Percentiles rank a stretch among this genome's conserved stretches.
Evolutionary conservation across 2,888 invertebrate species (phyloP).

Genomic region (Dysmachus trigonus): DNA sequence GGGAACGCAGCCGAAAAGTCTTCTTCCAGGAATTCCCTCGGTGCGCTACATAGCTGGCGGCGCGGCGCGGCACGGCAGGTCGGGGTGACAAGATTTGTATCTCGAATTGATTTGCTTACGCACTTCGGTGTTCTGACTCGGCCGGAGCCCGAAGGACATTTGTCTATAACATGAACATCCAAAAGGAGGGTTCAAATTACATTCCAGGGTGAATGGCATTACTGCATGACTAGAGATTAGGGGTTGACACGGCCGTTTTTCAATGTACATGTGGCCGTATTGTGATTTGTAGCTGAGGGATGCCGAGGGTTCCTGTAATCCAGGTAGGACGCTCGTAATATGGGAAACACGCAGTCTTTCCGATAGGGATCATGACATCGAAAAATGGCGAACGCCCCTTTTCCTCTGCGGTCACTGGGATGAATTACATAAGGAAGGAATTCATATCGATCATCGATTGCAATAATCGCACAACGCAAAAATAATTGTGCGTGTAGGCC

Average conservation of each 20-base stretch:
- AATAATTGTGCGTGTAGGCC: no score
- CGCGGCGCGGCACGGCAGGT: no score
- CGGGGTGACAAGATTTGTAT: constrained; percentile 37
- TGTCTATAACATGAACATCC: constrained; percentile 27
- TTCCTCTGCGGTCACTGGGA: constrained; percentile 11
- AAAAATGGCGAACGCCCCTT: constrained; percentile 22
- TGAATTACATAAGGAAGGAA: background rate
- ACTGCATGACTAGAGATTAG: constrained; percentile 37
- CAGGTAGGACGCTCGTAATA: constrained; percentile 18
- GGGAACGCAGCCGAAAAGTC: constrained; percentile 11
- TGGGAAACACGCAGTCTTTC: background rate
- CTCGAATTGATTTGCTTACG: constrained; percentile 43
- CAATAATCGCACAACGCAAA: no score
- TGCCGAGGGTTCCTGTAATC: background rate
- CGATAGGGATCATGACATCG: constrained; percentile 16
- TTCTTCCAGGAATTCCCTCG: constrained; percentile 4
- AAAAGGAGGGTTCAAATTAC: constrained; percentile 39
- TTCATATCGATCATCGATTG: no score
- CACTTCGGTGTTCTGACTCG: constrained; percentile 25
- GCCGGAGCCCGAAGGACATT: constrained; percentile 21
- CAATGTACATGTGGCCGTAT: constrained; percentile 26
- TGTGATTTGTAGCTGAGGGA: constrained; percentile 31
- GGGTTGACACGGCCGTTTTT: constrained; percentile 39
- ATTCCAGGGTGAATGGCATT: constrained; percentile 37
- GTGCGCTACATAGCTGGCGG: background rate